Conservation (phyloP, 2,888 invertebrate species). For the Eupeodes latifasciatus region DNA sequence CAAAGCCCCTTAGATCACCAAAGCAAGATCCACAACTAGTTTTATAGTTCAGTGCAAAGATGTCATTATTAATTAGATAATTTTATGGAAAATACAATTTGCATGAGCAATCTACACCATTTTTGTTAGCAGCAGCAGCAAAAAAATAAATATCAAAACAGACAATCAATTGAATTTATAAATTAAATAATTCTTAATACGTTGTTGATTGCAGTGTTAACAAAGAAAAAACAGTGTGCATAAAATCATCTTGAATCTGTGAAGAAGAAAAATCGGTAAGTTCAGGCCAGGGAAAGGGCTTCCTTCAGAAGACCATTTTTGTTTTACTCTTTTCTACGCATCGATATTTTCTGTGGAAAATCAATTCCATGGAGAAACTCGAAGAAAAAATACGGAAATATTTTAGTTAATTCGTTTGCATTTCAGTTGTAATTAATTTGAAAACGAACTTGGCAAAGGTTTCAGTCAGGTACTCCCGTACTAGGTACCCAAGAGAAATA, state of each 20-base stretch:
- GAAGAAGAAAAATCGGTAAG: slow-evolving; percentile 45
- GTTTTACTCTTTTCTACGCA: slow-evolving; percentile 48
- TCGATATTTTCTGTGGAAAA: slow-evolving; percentile 53
- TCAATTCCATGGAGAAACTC: slow-evolving; percentile 27
- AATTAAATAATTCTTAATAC: slow-evolving; percentile 13
- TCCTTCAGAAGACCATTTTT: background rate
- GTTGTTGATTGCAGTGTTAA: slow-evolving; percentile 14
- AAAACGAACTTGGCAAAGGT: background rate
- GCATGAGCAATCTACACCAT: slow-evolving; percentile 60
- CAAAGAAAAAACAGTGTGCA: slow-evolving; percentile 38
- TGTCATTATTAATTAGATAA: slow-evolving; percentile 49
- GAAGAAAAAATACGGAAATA: background rate
- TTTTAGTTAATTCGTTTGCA: background rate
- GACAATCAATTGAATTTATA: slow-evolving; percentile 53
- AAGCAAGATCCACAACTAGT: no score
- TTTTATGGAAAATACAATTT: slow-evolving; percentile 31
- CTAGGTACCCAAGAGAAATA: no score
- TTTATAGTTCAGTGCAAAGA: slow-evolving; percentile 19
- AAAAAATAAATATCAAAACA: slow-evolving; percentile 27
- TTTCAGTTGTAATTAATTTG: background rate
- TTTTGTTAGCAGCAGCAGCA: background rate
- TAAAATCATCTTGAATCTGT: slow-evolving; percentile 24
- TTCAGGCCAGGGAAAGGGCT: slow-evolving; percentile 3
- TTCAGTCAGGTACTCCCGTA: no score
- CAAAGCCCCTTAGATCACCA: no score